Evolutionary conservation across 2,888 invertebrate species (phyloP), one percentile per base, ranked within the genome.

Genomic region (Cataglyphis altisquamis): DNA sequence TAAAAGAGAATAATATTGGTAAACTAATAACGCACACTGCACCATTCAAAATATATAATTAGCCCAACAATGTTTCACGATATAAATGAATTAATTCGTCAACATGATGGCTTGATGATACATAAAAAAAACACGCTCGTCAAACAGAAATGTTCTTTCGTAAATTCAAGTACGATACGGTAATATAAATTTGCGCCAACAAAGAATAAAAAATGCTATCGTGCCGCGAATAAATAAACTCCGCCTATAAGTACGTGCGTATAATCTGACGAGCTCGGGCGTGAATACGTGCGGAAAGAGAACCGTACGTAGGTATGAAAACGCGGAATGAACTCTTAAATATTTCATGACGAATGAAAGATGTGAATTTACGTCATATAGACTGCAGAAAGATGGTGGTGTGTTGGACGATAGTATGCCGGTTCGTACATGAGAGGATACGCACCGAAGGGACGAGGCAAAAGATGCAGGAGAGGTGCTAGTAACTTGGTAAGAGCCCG

Each of bases 301-400:
- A 75, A 25, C 25, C 36, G 52, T 73, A 67, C 39, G 67, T 48
- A 73, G 68, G 29, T 48, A 81, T 39, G 78, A 64, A 88, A 88
- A 91, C 64, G 88, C 78, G 83, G 85, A 90, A 91, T 89, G 87
- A 91, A 89, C 88, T 90, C 86, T 92, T 92, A 91, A 92, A 93
- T 93, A 93, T 93, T 93, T 92, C 91, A 93, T 91, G 91, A 89
- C 86, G 89, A 88, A 87, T 88, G 89, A 90, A 92, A 90, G 91
- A 92, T 90, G 91, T 89, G 91, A 92, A 91, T 91, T 52, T 90
- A 90, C 90, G 88, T 89, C 88, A 21, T 21, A 88, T 88, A 88
- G 89, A 88, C 85, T 52, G 88, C 21, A 73, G 84, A 84, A 89
- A 90, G 87, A 89, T 88, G 89, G 85, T 85, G 85, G 55, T 80